Evolutionary conservation across 2,113 vertebrate species (phyloP).

Genomic region (Nesoenas mayeri): DNA sequence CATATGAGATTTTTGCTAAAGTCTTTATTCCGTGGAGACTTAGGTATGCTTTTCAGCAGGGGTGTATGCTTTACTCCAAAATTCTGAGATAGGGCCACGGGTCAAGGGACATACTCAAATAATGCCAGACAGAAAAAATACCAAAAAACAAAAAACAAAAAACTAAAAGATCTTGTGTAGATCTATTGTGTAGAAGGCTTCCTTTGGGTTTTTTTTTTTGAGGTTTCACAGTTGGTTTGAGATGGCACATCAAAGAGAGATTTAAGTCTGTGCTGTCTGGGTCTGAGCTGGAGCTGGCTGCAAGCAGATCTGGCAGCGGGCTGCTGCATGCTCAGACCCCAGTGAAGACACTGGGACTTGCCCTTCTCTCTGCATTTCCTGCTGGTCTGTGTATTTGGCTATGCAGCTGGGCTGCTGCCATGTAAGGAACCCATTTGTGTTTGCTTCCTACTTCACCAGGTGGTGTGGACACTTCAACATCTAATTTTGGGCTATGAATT

Average conservation of each 20-base stretch:
- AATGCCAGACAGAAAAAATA: not conserved
- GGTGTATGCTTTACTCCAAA: not conserved
- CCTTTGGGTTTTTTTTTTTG: not conserved
- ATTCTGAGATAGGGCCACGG: not conserved
- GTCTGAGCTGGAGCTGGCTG: not conserved
- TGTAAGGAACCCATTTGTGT: not conserved
- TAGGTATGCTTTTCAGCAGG: not conserved
- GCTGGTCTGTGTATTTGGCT: not conserved
- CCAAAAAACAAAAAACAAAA: not conserved
- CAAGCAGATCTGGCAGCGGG: rapidly evolving
- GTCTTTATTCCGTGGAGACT: not conserved
- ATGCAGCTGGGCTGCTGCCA: rapidly evolving
- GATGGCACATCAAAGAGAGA: not conserved
- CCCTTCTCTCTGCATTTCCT: not conserved
- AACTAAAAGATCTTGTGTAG: rapidly evolving
- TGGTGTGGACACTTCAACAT: not conserved
- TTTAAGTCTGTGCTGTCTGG: not conserved
- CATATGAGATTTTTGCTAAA: not conserved
- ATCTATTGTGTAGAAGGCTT: not conserved
- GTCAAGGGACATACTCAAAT: not conserved
- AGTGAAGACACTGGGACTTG: not conserved
- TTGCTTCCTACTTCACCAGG: not conserved
- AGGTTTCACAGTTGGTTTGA: not conserved
- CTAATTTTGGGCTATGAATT: not conserved
- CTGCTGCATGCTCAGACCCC: not conserved